A percentile compares a stretch with the other conserved stretches of the same genome.
These are phyloP conservation scores for Styela plicata DNA, from an alignment of 23 tunicate species.

Conservation along the genomic window DNA sequence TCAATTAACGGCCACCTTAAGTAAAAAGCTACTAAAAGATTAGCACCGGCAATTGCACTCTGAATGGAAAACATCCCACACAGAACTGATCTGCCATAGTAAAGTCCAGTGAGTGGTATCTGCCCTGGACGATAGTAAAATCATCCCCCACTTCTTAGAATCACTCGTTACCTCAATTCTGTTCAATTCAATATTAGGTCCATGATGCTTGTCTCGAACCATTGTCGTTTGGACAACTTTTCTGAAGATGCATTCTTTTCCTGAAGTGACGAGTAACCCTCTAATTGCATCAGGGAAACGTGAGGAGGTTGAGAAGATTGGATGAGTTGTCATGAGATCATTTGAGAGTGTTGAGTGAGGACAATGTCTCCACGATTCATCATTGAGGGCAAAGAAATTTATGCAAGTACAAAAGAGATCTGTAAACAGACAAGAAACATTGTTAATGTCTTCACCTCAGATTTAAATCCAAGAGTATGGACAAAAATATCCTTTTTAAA, in stretches of 20 bases:
- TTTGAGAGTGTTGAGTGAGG: neutral
- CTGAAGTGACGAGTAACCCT: conserved; percentile 41
- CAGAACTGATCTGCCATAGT: no score
- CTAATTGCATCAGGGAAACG: conserved; percentile 46
- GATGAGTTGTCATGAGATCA: neutral
- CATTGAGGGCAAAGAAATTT: conserved; percentile 49
- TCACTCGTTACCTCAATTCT: conserved; percentile 49
- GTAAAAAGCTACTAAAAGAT: no score
- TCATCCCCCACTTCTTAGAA: no score
- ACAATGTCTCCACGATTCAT: conserved; percentile 8
- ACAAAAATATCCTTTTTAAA: no score
- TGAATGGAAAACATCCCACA: no score
- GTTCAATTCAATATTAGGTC: conserved; percentile 76
- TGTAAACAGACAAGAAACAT: conserved; percentile 21
- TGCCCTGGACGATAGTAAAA: no score
- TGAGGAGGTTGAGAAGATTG: neutral
- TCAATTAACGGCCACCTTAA: no score
- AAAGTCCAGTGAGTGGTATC: no score
- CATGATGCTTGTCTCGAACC: conserved; percentile 71
- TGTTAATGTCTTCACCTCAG: no score
- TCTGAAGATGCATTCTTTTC: conserved; percentile 62
- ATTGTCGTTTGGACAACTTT: conserved; percentile 68
- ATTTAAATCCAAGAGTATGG: no score
- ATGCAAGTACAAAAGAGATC: conserved; percentile 47
- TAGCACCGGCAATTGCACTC: no score